Base-by-base conservation (phyloP, 2,888 invertebrate species). In the Hirudinaria manillensis region DNA sequence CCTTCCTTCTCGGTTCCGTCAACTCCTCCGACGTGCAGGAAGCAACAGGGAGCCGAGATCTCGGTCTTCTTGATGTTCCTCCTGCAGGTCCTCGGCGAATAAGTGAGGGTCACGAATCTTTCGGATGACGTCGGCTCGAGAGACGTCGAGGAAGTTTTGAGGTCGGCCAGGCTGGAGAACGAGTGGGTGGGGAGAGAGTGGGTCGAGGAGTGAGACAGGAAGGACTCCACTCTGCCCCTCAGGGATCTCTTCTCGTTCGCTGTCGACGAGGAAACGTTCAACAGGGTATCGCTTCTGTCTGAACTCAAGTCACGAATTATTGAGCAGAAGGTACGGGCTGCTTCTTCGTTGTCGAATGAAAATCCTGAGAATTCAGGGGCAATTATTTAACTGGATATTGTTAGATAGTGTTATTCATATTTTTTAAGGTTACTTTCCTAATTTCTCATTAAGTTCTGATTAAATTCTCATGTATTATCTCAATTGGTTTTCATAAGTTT, bases 1-100 rank as follows among this genome's bases (percentile, higher is more conserved):
- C 24, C 13, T 13, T 73, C 61, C 27, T 36, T 21, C 27, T 73
- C 56, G 10, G 27, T 13, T 24, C 65, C 16, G 10, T 73, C 36
- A 16, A 73, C 56, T 13, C 73, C 73, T 38, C 73, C 73, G 16
- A 73, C 73, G 65, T 65, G 73, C 13, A 36, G 13, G 65, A 73
- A 73, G 24, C 73, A 73, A 34, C 73, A 73, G 4, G 73, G 73
- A 45, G n/a, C 65, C 29, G 73, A 73, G 6, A 73, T 73, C 19
- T 73, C 56, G 38, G 73, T 65, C 29, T 73, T 73, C 24, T 73
- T 56, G 6, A 73, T 4, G 4, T 36, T 73, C 10, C 38, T 29
- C 19, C 38, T 65, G 73, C 29, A n/a, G 24, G 32, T 29, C 36
- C 29, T 72, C 21, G 51, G 70, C 38, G 27, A 34, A 38, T 70